Evolutionary conservation across 1,140 invertebrate genomes (phyloP).

Genomic region (Bicyclus anynana): DNA sequence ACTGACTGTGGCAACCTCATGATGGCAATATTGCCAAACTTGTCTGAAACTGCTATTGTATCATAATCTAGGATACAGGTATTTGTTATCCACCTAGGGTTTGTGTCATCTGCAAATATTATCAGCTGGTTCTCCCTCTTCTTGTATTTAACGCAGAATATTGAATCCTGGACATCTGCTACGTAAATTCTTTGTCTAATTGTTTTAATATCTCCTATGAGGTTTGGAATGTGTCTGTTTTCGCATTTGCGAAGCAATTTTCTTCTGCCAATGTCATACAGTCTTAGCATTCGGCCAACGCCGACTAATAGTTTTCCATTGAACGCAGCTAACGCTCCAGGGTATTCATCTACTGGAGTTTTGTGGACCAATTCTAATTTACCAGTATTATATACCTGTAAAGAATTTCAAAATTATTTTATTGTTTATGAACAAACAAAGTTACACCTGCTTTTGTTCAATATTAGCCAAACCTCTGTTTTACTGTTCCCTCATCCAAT

Average conservation of each 20-base stretch:
- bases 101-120: constrained; percentile 98
- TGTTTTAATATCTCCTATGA: constrained; percentile 95
- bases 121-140: constrained; percentile 97
- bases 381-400: constrained; percentile 55
- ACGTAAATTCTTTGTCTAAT: constrained; percentile 96
- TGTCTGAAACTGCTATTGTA: constrained; percentile 97
- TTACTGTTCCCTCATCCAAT: too few relatives aligned
- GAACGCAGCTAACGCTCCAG: constrained; percentile 92
- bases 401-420: constrained; percentile 21
- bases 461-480: too few relatives aligned
- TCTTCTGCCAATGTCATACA: constrained; percentile 97
- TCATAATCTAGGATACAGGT: constrained; percentile 97
- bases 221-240: constrained; percentile 98
- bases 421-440: too few relatives aligned
- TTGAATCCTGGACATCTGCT: constrained; percentile 97
- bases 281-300: constrained; percentile 92
- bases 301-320: constrained; percentile 95
- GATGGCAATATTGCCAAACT: constrained; percentile 98
- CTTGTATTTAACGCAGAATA: constrained; percentile 97
- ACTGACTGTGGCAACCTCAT: constrained; percentile 93
- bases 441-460: too few relatives aligned
- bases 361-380: constrained; percentile 94
- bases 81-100: constrained; percentile 96
- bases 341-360: constrained; percentile 96
- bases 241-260: constrained; percentile 98